phyloP scores from a whole-genome alignment of 2,797 vertebrate species.

The Spea hammondii region DNA sequence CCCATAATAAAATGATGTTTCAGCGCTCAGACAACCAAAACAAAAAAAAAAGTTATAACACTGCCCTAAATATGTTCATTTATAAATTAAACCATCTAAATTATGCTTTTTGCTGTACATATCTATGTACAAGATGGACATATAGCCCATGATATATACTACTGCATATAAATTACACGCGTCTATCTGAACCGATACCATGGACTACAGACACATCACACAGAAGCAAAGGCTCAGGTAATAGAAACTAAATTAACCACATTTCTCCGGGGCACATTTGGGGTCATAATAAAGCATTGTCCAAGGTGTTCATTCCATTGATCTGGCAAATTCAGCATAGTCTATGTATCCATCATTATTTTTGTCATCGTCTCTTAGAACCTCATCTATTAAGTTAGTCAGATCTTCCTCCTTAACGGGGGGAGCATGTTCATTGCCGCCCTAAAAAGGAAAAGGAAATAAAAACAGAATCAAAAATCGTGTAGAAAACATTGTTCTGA shows the following conservation, averaged over 20 bases:
- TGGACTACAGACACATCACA: neutral
- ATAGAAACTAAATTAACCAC: conserved; percentile 59
- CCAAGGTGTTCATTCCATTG: conserved; percentile 74
- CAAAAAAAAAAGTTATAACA: too few relatives aligned
- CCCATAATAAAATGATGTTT: too few relatives aligned
- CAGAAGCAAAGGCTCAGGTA: conserved; percentile 12
- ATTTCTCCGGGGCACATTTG: conserved; percentile 61
- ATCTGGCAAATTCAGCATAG: conserved; percentile 95
- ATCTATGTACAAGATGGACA: neutral
- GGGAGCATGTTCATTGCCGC: conserved; percentile 73
- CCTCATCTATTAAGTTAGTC: conserved; percentile 86
- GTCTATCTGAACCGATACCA: neutral
- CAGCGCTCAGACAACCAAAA: too few relatives aligned
- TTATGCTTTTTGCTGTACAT: neutral
- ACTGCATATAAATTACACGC: neutral
- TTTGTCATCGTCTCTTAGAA: conserved; percentile 90
- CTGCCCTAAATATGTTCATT: neutral
- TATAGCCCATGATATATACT: neutral
- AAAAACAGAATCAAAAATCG: neutral
- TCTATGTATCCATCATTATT: conserved; percentile 97
- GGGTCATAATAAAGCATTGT: conserved; percentile 16
- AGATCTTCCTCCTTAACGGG: conserved; percentile 89
- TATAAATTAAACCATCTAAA: neutral
- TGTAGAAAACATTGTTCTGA: too few relatives aligned
- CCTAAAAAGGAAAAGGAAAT: conserved; percentile 65